phyloP scores from a whole-genome alignment of 1,140 invertebrate species.

The Dryas iulia region DNA sequence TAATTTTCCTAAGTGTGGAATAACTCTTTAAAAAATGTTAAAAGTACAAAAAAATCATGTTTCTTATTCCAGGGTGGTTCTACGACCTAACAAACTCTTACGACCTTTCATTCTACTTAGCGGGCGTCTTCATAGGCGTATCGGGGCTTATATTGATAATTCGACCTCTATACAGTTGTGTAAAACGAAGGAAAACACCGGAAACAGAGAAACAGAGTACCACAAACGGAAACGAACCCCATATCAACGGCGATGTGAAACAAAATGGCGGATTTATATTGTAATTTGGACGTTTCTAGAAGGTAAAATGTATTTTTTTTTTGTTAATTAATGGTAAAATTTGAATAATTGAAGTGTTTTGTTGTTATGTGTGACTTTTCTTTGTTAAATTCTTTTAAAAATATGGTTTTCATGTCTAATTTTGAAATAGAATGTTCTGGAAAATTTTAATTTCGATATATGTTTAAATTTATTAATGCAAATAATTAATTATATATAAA shows the following conservation, averaged over 20 bases:
- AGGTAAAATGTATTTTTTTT: neutral
- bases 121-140: conserved; percentile 91
- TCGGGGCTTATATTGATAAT: conserved; percentile 90
- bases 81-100: conserved; percentile 90
- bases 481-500: neutral
- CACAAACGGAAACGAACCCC: conserved; percentile 5
- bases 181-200: conserved; percentile 45
- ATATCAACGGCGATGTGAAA: conserved; percentile 45
- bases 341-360: too few species aligned
- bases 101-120: conserved; percentile 92
- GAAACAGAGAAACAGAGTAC: neutral
- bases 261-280: conserved; percentile 49
- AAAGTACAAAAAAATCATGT: too few species aligned
- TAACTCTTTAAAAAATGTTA: too few species aligned
- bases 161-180: conserved; percentile 80
- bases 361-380: too few species aligned
- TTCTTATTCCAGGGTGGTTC: conserved; percentile 85
- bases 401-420: neutral
- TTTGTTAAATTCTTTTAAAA: too few species aligned
- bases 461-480: neutral
- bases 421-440: neutral
- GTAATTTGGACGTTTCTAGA: neutral
- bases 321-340: too few species aligned
- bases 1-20: too few species aligned
- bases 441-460: neutral